These are phyloP conservation scores for Eclectus roratus DNA, from an alignment of 2,113 vertebrate species.

Conservation along the genomic window DNA sequence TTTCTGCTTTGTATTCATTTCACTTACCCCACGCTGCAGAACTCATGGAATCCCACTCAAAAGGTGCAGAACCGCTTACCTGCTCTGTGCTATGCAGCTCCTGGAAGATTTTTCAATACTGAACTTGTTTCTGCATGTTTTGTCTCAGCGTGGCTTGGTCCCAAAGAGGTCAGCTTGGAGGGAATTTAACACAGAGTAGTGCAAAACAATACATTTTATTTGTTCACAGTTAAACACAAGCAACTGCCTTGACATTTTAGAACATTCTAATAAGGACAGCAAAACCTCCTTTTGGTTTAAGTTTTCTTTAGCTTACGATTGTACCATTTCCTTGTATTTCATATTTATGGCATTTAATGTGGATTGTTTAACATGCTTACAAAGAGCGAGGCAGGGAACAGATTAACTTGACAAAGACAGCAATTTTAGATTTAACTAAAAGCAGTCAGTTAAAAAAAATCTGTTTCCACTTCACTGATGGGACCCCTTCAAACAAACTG, in stretches of 20 bases:
- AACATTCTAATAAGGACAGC: conserved; percentile 83
- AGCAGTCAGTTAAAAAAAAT: conserved; percentile 67
- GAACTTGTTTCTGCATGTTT: neutral
- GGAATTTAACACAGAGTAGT: conserved; percentile 73
- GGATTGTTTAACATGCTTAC: conserved; percentile 93
- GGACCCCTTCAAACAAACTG: conserved; percentile 63
- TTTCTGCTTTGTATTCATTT: neutral
- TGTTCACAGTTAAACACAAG: conserved; percentile 99
- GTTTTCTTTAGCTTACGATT: conserved; percentile 82
- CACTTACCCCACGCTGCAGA: neutral
- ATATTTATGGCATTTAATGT: conserved; percentile 82
- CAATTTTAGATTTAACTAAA: conserved; percentile 73
- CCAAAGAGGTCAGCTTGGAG: neutral
- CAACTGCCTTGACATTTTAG: conserved; percentile 88
- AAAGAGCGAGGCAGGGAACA: conserved; percentile 85
- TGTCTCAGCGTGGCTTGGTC: neutral
- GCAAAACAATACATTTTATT: conserved; percentile 98
- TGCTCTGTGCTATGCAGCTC: neutral
- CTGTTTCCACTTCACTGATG: conserved; percentile 68
- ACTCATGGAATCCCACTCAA: neutral
- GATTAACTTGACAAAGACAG: conserved; percentile 72
- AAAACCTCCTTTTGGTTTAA: conserved; percentile 72
- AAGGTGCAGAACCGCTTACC: neutral
- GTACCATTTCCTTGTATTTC: conserved; percentile 86
- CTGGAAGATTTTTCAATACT: neutral